phyloP scores from a whole-genome alignment of 2,113 vertebrate genomes.

The Cavia porcellus region DNA sequence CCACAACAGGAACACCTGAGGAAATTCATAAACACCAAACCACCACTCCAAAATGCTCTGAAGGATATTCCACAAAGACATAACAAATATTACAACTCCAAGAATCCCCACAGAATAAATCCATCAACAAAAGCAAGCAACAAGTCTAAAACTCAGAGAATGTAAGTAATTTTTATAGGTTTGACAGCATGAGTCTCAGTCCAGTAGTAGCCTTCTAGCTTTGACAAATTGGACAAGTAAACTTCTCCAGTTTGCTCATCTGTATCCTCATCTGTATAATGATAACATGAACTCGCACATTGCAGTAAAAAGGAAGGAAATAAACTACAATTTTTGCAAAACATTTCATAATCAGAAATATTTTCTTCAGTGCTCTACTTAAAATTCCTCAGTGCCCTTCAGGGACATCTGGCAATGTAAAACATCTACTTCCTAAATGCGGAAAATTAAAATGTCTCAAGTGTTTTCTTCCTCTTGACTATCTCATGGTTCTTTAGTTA shows the following conservation, averaged over 20 bases:
- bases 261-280: neutral
- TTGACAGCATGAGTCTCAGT: neutral
- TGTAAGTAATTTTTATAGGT: neutral
- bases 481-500: neutral
- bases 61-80: neutral
- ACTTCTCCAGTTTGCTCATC: neutral
- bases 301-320: neutral
- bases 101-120: neutral
- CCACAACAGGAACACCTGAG: neutral
- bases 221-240: neutral
- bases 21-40: neutral
- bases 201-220: neutral
- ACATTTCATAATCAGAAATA: neutral
- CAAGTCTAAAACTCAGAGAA: neutral
- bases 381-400: neutral
- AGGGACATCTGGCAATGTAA: neutral
- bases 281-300: neutral
- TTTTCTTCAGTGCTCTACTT: neutral
- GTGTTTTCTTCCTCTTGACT: slow-evolving; percentile 5
- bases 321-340: slow-evolving; percentile 2
- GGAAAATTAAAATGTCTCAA: neutral
- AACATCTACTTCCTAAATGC: neutral
- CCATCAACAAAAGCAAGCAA: neutral
- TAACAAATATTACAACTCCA: neutral
- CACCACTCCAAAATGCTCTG: neutral